Base-by-base conservation (phyloP, 1,140 invertebrate genomes). In the Propsilocerus akamusi region DNA sequence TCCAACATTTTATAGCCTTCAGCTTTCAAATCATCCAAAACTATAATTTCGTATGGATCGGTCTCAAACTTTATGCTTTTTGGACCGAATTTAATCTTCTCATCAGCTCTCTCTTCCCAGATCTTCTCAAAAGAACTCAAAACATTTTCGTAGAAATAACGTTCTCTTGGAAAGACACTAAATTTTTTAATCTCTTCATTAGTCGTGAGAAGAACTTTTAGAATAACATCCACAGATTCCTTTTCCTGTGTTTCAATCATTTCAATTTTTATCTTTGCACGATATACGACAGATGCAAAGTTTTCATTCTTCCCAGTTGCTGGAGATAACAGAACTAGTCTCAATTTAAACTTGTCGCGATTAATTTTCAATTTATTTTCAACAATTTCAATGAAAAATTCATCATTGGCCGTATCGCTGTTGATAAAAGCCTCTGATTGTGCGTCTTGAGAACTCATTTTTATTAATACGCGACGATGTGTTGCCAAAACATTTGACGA, bases 1-100 rank as follows among this genome's bases (percentile, higher is more conserved):
- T 67, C 57, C 1, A 65, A 62, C 67, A 74, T 73, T 20, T 64
- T 58, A 58, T 64, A 74, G 5, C 70, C 71, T 4, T 61, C 52
- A 24, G 60, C 57, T 23, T 61, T 53, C 4, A 75, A 56, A 58
- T 75, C 72, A 41, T 72, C 69, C 3, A 74, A 55, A 4, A 71
- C 57, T n/a, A 73, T 51, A 12, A 70, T 53, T 17, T 56, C 24
- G 17, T 70, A 64, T 25, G 66, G 56, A 30, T 61, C 52, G 4
- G 20, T 24, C 14, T 25, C 11, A 14, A 47, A 25, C n/a, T 24
- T 47, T 2, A 24, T 17, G 6, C 5, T 24, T 47, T 26, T 23
- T 26, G 46, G 46, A n/a, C 46, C 46, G 12, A 47, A 47, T 2
- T 17, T 22, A 25, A 47, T 24, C 25, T 47, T 47, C 25, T 47